Conservation (phyloP, 2,888 invertebrate species). For the Eupithecia subfuscata region DNA sequence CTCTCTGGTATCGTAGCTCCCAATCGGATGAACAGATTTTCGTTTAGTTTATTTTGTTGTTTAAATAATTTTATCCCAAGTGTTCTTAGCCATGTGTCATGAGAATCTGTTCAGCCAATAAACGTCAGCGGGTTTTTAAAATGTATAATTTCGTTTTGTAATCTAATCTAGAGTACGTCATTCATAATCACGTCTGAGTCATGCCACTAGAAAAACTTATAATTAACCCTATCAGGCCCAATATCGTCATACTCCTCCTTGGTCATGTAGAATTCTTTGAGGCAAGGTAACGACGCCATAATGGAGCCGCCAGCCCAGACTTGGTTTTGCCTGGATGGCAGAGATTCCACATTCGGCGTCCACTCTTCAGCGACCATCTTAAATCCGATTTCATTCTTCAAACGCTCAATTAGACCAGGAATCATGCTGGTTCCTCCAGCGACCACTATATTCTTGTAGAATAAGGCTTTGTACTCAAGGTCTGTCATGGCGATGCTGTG, state of each 20-base stretch:
- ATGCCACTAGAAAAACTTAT: conserved; percentile 93
- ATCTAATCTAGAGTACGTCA: no score
- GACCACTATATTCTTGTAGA: conserved; percentile 94
- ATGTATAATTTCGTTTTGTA: no score
- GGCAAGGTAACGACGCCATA: conserved; percentile 94
- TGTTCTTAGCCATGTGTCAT: no score
- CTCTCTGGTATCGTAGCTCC: no score
- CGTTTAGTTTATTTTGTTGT: no score
- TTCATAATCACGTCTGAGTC: neutral
- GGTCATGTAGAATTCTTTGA: conserved; percentile 97
- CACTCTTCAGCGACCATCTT: conserved; percentile 81
- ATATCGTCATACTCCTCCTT: conserved; percentile 97
- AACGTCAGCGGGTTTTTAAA: no score
- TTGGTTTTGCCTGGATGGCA: conserved; percentile 95
- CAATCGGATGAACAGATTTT: no score
- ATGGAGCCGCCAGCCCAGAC: conserved; percentile 99
- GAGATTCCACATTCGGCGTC: conserved; percentile 89
- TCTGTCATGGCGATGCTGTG: conserved; percentile 87
- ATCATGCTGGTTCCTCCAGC: conserved; percentile 95
- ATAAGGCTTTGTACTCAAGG: conserved; percentile 91
- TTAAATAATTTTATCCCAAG: no score
- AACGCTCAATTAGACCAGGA: conserved; percentile 94
- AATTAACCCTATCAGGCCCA: conserved; percentile 94
- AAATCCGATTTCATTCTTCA: conserved; percentile 93
- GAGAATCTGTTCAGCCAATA: no score